Evolutionary conservation across 2,888 invertebrate genomes (phyloP).

Genomic region (Amphipyra berbera): DNA sequence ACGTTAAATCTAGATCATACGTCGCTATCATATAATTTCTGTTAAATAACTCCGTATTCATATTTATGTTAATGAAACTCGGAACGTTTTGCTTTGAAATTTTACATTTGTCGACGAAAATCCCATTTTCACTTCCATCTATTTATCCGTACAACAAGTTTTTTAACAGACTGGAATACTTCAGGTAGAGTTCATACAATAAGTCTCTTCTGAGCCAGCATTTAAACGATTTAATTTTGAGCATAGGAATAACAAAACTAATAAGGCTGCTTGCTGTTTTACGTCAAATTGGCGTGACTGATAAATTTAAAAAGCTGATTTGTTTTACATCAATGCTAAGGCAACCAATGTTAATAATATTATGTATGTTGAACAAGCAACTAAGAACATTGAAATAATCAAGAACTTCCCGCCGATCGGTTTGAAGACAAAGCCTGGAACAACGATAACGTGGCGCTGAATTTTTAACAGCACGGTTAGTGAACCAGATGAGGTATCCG

Average conservation of each 20-base stretch:
- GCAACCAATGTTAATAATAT: no score
- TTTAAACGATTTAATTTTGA: conserved; percentile 11
- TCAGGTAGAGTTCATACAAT: neutral
- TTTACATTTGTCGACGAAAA: conserved; percentile 15
- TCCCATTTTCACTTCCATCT: conserved; percentile 13
- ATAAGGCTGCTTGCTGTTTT: neutral
- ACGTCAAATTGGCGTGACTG: neutral
- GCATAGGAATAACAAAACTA: neutral
- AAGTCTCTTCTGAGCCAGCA: neutral
- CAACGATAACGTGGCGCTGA: conserved; percentile 78
- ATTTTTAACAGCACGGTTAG: conserved; percentile 85
- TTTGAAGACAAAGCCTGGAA: conserved; percentile 72
- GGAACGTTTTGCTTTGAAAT: conserved; percentile 22
- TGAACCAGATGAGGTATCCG: conserved; percentile 82
- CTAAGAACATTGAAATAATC: conserved; percentile 26
- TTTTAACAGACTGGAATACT: conserved; percentile 4
- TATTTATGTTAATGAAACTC: conserved; percentile 40
- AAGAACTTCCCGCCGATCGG: conserved; percentile 62
- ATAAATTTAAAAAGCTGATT: neutral
- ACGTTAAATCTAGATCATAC: conserved; percentile 37
- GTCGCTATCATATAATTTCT: conserved; percentile 19
- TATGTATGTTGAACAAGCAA: neutral
- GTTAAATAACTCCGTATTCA: conserved; percentile 41
- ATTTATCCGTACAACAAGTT: conserved; percentile 11
- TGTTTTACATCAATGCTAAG: neutral